Percentiles rank a stretch among this genome's conserved stretches.
phyloP scores from a whole-genome alignment of 2,797 vertebrate genomes.

The Carapus acus region DNA sequence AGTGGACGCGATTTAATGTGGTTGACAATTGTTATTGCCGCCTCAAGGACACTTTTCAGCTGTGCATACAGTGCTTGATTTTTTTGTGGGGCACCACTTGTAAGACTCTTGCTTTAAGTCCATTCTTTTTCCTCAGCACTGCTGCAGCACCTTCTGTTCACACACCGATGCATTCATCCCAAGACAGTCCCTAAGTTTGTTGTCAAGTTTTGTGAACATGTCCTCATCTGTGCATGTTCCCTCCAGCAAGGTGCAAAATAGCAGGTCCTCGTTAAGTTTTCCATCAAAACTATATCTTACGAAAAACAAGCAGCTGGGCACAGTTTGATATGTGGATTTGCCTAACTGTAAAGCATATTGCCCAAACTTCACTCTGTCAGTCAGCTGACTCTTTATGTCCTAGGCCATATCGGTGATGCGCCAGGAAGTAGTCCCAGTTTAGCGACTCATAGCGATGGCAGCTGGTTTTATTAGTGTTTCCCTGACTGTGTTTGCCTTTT shows the following conservation, averaged over 20 bases:
- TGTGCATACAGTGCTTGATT: neutral
- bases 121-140: conserved; percentile 10
- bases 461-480: neutral
- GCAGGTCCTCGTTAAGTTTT: conserved; percentile 15
- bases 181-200: conserved; percentile 19
- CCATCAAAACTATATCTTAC: conserved; percentile 13
- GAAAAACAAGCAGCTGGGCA: too few relatives aligned
- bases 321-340: conserved; percentile 3
- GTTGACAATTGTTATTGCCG: neutral
- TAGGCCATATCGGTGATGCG: neutral
- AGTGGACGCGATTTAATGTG: conserved; percentile 2
- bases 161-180: conserved; percentile 11
- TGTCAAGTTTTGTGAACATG: conserved; percentile 30
- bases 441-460: neutral
- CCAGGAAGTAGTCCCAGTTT: too few relatives aligned
- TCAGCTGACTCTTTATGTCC: neutral
- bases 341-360: neutral
- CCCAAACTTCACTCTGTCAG: neutral
- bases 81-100: conserved; percentile 9
- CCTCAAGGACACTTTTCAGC: neutral
- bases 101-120: conserved; percentile 9
- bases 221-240: conserved; percentile 1
- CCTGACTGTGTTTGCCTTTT: neutral
- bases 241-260: too few relatives aligned
- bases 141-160: too few relatives aligned